Evolutionary conservation across 2,888 invertebrate species (phyloP).

Genomic region (Tetanocera ferruginea): DNA sequence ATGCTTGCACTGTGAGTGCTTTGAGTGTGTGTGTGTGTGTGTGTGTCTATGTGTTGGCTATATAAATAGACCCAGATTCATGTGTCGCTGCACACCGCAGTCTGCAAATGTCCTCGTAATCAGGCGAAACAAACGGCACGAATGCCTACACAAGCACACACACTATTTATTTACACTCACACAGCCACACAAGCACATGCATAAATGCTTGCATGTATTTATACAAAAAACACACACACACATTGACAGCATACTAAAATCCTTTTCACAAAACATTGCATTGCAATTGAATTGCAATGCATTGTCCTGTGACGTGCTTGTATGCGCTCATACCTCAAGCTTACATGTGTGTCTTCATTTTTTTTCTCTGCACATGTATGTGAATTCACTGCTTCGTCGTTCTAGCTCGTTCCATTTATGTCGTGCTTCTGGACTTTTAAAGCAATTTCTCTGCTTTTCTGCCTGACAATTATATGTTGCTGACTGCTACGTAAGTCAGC

Average conservation of each 20-base stretch:
- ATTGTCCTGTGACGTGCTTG: constrained; percentile 36
- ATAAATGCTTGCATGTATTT: background rate
- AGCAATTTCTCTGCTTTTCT: background rate
- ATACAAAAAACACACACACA: background rate
- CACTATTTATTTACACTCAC: constrained; percentile 13
- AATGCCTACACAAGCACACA: constrained; percentile 6
- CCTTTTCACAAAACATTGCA: constrained; percentile 27
- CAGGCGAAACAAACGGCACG: constrained; percentile 22
- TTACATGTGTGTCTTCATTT: background rate
- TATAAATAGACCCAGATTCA: constrained; percentile 40
- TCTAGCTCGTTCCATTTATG: background rate
- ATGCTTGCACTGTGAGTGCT: background rate
- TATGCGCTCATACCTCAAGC: background rate
- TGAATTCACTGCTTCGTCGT: constrained; percentile 9
- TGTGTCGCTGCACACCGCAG: constrained; percentile 33
- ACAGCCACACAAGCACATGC: background rate
- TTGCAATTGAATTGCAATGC: constrained; percentile 34
- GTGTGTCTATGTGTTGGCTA: constrained; percentile 11
- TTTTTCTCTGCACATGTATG: background rate
- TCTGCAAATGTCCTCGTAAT: constrained; percentile 33
- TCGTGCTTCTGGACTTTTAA: background rate
- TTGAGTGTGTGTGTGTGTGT: constrained; percentile 12
- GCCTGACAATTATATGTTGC: background rate
- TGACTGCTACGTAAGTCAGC: constrained; percentile 29
- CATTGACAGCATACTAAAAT: constrained; percentile 17